These are phyloP conservation scores for Nycticebus coucang DNA, from an alignment of 2,113 vertebrate species.

Conservation along the genomic window DNA sequence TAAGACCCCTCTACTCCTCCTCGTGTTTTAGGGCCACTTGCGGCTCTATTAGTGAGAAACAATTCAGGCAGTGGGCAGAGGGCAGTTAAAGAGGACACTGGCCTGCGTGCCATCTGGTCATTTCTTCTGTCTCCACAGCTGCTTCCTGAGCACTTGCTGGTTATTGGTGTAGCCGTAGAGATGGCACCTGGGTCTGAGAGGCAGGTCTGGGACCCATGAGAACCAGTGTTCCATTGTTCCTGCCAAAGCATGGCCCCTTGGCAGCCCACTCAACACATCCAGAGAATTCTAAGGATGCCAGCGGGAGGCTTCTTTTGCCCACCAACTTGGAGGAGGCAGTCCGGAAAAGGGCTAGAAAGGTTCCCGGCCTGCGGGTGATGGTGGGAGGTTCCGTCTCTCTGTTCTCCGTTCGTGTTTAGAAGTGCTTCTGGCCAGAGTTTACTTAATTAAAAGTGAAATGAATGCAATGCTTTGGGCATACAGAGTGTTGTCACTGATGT, in stretches of 20 bases:
- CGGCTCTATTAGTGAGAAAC: too few species aligned
- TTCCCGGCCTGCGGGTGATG: rapidly evolving
- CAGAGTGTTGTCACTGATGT: background rate
- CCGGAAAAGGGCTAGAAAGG: background rate
- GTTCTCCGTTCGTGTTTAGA: rapidly evolving
- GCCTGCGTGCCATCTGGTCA: rapidly evolving
- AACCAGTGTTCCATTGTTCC: background rate
- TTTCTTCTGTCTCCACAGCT: rapidly evolving
- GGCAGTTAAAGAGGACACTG: too few species aligned
- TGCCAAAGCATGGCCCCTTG: background rate
- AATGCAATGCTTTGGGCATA: background rate
- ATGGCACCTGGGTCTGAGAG: background rate
- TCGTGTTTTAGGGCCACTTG: too few species aligned
- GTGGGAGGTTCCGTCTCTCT: background rate
- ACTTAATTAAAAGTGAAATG: background rate
- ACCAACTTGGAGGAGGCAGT: background rate
- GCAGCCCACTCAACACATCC: background rate
- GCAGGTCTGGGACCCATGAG: background rate
- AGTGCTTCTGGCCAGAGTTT: background rate
- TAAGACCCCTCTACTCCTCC: too few species aligned
- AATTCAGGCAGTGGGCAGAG: background rate
- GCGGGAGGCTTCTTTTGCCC: background rate
- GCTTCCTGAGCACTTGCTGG: background rate
- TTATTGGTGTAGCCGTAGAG: background rate
- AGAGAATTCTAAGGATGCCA: background rate